Conservation (phyloP, 2,888 invertebrate species). For the Hemithea aestivaria region DNA sequence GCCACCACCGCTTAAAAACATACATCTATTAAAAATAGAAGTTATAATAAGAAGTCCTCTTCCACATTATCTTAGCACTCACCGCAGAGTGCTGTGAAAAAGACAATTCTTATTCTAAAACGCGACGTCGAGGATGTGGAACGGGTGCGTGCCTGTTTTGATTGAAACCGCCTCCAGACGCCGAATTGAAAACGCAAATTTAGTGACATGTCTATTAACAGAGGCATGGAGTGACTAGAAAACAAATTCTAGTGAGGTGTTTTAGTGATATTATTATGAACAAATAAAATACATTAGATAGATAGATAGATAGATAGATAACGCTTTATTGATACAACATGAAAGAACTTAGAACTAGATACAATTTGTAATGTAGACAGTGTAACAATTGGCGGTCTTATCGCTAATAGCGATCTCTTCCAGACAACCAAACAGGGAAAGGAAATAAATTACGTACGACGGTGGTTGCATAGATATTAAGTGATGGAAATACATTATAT, state of each 20-base stretch:
- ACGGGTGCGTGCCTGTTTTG: conserved; percentile 75
- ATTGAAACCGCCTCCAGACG: conserved; percentile 68
- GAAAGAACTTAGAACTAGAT: too few species aligned
- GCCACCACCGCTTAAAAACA: too few species aligned
- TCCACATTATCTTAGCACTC: conserved; percentile 49
- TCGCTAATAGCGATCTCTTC: too few species aligned
- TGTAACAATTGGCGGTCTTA: too few species aligned
- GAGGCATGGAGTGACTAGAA: conserved; percentile 57
- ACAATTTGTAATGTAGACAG: too few species aligned
- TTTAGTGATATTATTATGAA: conserved; percentile 5
- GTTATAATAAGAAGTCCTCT: conserved; percentile 29
- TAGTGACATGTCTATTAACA: conserved; percentile 76
- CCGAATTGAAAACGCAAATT: conserved; percentile 76
- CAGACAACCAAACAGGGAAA: too few species aligned
- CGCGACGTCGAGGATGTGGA: conserved; percentile 71
- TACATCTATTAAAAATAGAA: conserved; percentile 21
- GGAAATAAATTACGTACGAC: too few species aligned
- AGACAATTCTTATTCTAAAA: conserved; percentile 79
- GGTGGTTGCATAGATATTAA: too few species aligned
- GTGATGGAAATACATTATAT: too few species aligned
- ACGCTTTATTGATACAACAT: too few species aligned
- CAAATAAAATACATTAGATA: conserved; percentile 10
- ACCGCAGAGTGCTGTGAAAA: conserved; percentile 67
- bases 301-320: too few species aligned
- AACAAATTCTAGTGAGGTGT: conserved; percentile 41